Evolutionary conservation across 2,888 invertebrate genomes (phyloP), one percentile per base, ranked within the genome.

Genomic region (Candidula unifasciata): DNA sequence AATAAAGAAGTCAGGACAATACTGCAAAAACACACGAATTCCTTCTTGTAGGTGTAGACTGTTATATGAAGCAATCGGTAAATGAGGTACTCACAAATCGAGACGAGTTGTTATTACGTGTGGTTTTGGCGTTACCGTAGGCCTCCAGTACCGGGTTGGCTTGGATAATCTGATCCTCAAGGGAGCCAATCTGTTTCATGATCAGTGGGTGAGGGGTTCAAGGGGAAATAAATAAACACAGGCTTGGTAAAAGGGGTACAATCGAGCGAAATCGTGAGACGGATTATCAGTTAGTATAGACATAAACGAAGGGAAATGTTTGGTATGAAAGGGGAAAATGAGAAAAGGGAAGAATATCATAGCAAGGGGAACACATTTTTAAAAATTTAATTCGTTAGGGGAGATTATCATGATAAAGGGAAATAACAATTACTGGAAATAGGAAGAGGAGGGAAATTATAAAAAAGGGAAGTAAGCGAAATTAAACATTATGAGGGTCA

Each of bases 81-180:
- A 44, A 44, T 44, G 27, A 33, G 35, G 71, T 81, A 83, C 86
- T 86, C 57, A 86, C 86, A 54, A 86, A 86, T 73, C 85, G 37
- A 33, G 85, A 85, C 6, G 85, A 85, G 83, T 85, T 85, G 85
- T 85, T 85, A 64, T 85, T 85, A 76, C 85, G 83, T 2, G 85
- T 85, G 57, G 85, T 85, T 60, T 85, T 85, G 52, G 85, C 85
- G 69, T 85, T 85, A 77, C 85, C 85, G 68, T 85, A 85, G 21
- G 85, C 85, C 76, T 85, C 85, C 83, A 85, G 79, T 21, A 85
- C 85, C 24, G 85, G 85, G 69, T 85, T 85, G 69, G 85, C 85
- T 74, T 85, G 85, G 10, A 85, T 66, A 35, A 85, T 85, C 66
- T 85, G 85, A 76, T 85, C 83, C 68, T 85, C 85, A 52, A 85